These are phyloP conservation scores for Irena cyanogastra DNA, from an alignment of 2,113 vertebrate species.

Conservation along the genomic window DNA sequence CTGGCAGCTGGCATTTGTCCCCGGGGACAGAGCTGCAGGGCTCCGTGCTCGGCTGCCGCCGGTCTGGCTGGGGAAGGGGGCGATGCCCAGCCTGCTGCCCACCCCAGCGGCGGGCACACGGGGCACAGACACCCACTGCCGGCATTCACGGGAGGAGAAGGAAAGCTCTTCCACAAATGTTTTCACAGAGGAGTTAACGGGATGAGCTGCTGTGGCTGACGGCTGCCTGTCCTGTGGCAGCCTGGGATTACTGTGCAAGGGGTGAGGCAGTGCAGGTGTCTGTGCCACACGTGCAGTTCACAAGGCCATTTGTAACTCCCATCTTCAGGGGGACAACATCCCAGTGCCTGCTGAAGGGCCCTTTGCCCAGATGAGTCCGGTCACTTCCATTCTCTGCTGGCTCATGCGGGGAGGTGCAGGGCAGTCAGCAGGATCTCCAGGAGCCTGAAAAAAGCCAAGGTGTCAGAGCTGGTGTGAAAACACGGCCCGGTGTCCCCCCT, in stretches of 20 bases:
- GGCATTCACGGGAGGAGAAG: background rate
- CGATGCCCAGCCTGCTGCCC: background rate
- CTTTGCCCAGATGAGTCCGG: background rate
- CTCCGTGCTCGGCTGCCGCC: background rate
- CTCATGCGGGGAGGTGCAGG: background rate
- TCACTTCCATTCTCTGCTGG: background rate
- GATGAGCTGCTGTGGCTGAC: background rate
- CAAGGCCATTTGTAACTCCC: background rate
- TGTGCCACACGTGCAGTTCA: background rate
- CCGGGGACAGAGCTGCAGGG: background rate
- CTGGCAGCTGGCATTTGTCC: conserved; percentile 23
- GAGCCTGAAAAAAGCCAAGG: conserved; percentile 54
- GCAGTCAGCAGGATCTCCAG: background rate
- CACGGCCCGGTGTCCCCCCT: rapidly evolving
- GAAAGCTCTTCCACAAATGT: background rate
- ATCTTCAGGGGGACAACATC: background rate
- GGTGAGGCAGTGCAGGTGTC: background rate
- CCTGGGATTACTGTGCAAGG: background rate
- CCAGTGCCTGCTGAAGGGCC: background rate
- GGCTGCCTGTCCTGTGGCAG: background rate
- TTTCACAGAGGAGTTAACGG: background rate
- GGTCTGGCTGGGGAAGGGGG: background rate
- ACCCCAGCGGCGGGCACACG: rapidly evolving
- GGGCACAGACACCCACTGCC: background rate
- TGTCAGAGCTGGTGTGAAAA: background rate